Evolutionary conservation across 1,140 invertebrate species (phyloP).

Genomic region (Drosophila kohkoa): DNA sequence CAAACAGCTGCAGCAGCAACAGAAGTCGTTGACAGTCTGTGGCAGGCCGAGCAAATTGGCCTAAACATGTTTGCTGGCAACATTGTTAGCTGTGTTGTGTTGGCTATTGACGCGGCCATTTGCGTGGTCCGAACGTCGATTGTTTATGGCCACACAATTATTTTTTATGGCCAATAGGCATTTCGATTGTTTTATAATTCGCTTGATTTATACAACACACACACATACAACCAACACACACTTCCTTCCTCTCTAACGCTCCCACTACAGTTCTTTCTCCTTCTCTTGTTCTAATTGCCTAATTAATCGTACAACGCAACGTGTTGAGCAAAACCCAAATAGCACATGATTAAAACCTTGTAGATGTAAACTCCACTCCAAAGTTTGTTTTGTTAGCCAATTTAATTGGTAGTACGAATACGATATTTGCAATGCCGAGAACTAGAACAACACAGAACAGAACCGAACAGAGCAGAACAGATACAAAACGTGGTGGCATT

Average conservation of each 20-base stretch:
- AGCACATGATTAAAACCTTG: conserved; percentile 62
- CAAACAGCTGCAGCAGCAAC: not conserved
- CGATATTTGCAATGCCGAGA: conserved; percentile 56
- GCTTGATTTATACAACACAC: conserved; percentile 61
- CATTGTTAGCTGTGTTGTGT: conserved; percentile 38
- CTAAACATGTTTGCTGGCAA: conserved; percentile 63
- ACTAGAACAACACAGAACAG: conserved; percentile 49
- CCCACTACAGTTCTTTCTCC: conserved; percentile 3
- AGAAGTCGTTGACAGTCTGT: conserved; percentile 69
- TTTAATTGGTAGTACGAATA: conserved; percentile 71
- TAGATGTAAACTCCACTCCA: conserved; percentile 33
- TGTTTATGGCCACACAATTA: conserved; percentile 44
- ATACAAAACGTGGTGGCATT: conserved; percentile 74
- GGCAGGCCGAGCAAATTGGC: conserved; percentile 78
- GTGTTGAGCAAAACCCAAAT: conserved; percentile 23
- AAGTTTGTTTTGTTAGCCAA: conserved; percentile 42
- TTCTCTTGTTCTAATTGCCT: conserved; percentile 49
- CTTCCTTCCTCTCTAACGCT: conserved; percentile 23
- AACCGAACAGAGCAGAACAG: conserved; percentile 18
- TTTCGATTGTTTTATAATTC: conserved; percentile 76
- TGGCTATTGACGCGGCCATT: conserved; percentile 21
- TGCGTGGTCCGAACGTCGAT: conserved; percentile 21
- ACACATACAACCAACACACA: not conserved
- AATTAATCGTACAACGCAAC: conserved; percentile 62
- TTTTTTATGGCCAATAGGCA: conserved; percentile 33